A percentile compares a stretch with the other conserved stretches of the same genome.
Evolutionary conservation across 2,888 invertebrate genomes (phyloP).

Genomic region (Chouioia cunea): DNA sequence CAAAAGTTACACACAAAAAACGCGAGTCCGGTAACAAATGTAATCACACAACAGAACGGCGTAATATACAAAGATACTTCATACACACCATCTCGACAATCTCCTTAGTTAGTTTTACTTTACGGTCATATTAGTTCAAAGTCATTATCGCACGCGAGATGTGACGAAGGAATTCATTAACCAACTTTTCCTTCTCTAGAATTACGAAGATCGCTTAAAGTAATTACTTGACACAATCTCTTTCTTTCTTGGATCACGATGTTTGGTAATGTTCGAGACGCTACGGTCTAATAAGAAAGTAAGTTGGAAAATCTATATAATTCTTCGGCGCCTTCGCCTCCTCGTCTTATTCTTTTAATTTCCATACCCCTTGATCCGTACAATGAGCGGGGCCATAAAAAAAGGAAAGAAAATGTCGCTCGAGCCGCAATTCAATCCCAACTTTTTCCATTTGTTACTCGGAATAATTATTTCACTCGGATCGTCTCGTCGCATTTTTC

Average conservation of each 20-base stretch:
- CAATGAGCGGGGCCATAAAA: constrained; percentile 5
- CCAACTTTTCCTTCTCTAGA: constrained; percentile 44
- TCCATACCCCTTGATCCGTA: constrained; percentile 18
- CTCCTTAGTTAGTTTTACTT: too few relatives aligned
- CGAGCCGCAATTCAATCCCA: constrained; percentile 29
- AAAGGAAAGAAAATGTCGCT: constrained; percentile 18
- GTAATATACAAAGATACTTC: too few relatives aligned
- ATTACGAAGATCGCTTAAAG: constrained; percentile 47
- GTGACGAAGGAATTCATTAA: constrained; percentile 55
- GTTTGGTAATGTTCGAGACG: too few relatives aligned
- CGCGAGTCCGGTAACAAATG: too few relatives aligned
- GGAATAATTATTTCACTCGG: constrained; percentile 38
- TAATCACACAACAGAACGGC: too few relatives aligned
- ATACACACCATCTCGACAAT: too few relatives aligned
- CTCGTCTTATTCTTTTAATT: constrained; percentile 40
- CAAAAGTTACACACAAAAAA: too few relatives aligned
- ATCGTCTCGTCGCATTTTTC: constrained; percentile 18
- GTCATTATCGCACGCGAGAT: too few relatives aligned
- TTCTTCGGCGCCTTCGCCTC: constrained; percentile 50
- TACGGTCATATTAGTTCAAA: too few relatives aligned
- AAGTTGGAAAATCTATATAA: too few relatives aligned
- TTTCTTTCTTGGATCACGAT: constrained; percentile 13
- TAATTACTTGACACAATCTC: constrained; percentile 48
- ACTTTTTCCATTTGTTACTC: constrained; percentile 31
- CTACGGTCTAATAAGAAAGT: too few relatives aligned